Conservation (phyloP, 2,888 invertebrate genomes). For the Dinocampus coccinellae region DNA sequence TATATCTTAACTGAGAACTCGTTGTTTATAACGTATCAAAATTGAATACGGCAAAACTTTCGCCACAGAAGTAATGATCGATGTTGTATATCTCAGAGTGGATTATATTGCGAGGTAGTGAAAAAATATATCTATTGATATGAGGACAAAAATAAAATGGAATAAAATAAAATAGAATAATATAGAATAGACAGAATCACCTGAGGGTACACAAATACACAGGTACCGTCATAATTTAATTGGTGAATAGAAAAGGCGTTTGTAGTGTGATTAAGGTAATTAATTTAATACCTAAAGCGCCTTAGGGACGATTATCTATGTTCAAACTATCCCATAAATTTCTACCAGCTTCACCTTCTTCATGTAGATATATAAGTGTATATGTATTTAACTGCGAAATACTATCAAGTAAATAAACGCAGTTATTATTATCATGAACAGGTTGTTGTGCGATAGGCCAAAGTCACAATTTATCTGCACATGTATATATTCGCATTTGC, state of each 20-base stretch:
- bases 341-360: constrained; percentile 18
- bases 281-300: constrained; percentile 56
- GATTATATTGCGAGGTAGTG: constrained; percentile 25
- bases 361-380: neutral
- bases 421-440: constrained; percentile 36
- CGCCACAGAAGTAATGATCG: neutral
- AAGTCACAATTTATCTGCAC: constrained; percentile 26
- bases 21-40: constrained; percentile 25
- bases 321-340: constrained; percentile 43
- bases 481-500: constrained; percentile 7
- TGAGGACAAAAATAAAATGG: neutral
- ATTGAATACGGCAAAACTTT: constrained; percentile 22
- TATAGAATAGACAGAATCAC: neutral
- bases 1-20: neutral
- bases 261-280: constrained; percentile 61
- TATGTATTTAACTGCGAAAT: neutral
- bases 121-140: constrained; percentile 13
- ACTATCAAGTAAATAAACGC: constrained; percentile 30
- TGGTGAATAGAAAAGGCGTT: constrained; percentile 52
- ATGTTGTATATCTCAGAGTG: constrained; percentile 6
- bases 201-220: neutral
- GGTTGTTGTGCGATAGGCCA: constrained; percentile 25
- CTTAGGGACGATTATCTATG: constrained; percentile 38
- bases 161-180: too few species aligned
- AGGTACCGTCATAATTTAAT: constrained; percentile 4